phyloP scores from a whole-genome alignment of 1,140 invertebrate species.

The Drosophila ficusphila region DNA sequence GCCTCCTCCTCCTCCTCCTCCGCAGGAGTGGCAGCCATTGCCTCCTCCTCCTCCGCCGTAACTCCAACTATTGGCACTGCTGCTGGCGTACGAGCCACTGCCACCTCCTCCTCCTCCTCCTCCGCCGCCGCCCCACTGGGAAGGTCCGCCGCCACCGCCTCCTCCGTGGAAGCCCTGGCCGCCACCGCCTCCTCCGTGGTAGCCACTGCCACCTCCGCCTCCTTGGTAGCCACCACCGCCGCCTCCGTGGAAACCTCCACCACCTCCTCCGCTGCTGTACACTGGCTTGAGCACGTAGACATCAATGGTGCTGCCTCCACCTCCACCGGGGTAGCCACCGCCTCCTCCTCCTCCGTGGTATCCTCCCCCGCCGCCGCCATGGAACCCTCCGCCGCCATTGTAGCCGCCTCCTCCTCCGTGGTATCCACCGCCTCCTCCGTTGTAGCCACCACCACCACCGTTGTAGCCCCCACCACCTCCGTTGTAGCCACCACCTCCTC shows the following conservation, averaged over 20 bases:
- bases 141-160: slow-evolving; percentile 25
- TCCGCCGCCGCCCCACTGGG: slow-evolving; percentile 20
- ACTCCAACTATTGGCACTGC: slow-evolving; percentile 65
- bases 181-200: slow-evolving; percentile 34
- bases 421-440: slow-evolving; percentile 6
- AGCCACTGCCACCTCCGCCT: slow-evolving; percentile 21
- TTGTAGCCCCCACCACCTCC: slow-evolving; percentile 11
- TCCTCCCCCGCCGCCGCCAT: slow-evolving; percentile 21
- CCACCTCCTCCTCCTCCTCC: slow-evolving; percentile 41
- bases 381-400: slow-evolving; percentile 11
- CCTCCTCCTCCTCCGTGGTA: slow-evolving; percentile 21
- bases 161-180: slow-evolving; percentile 29
- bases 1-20: slow-evolving; percentile 23
- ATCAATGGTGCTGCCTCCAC: slow-evolving; percentile 34
- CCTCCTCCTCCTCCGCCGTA: slow-evolving; percentile 35
- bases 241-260: slow-evolving; percentile 19
- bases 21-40: slow-evolving; percentile 33
- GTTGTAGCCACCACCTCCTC: slow-evolving; percentile 27
- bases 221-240: slow-evolving; percentile 12
- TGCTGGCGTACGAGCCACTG: slow-evolving; percentile 52
- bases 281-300: slow-evolving; percentile 45
- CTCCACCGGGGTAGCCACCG: slow-evolving; percentile 12
- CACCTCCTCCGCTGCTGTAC: slow-evolving; percentile 18
- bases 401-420: slow-evolving; percentile 15
- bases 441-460: slow-evolving; percentile 2